Evolutionary conservation across 30 jellyfish, hydroid and myxozoan species (phyloP), one percentile per base, ranked within the genome.

Genomic region (Mastigias papua): DNA sequence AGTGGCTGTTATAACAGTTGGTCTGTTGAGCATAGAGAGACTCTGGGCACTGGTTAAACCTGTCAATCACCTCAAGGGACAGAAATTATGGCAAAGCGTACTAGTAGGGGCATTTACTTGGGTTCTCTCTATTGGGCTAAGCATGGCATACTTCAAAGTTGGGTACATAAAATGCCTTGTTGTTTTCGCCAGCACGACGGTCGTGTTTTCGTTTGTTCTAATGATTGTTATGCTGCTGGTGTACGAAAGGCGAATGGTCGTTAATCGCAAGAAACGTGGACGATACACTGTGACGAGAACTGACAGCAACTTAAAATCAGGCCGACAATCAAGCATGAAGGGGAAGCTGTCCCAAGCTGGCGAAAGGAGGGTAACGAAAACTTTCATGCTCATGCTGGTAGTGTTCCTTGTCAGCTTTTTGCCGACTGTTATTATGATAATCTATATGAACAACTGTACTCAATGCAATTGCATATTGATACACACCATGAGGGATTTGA

Each of bases 1-100:
- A 10, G 98, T 93, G 35, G 89, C 98, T 1, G 93, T 93, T 20
- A 34, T 93, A 3, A 93, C 97, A 20, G 84, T 93, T 92, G 95
- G 92, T 22, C 34, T 93, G 73, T 46, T 93, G 75, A 75, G 98
- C 78, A 63, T 93, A n/a, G 98, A 93, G 27, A 69, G 98, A 25
- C 68, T 88, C 20, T 66, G 89, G 83, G 98, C 96, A 0, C 48
- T 93, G 85, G 51, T 79, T 42, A 73, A 72, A 22, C 98, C 98
- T 2, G 72, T 93, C 49, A 73, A 79, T 48, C 91, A 93, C 73
- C 69, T 78, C 19, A 93, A 93, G 76, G 96, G 97, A 19, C 69
- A 86, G 61, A 51, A 63, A 46, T 49, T 74, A 42, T 81, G 95
- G 95, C 87, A 90, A 49, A 81, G 85, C 37, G 82, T 74, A 13